A percentile compares a stretch with the other conserved stretches of the same genome.
Conservation (phyloP, 2,888 invertebrate genomes). For the Hemicrepidius hirtus region DNA sequence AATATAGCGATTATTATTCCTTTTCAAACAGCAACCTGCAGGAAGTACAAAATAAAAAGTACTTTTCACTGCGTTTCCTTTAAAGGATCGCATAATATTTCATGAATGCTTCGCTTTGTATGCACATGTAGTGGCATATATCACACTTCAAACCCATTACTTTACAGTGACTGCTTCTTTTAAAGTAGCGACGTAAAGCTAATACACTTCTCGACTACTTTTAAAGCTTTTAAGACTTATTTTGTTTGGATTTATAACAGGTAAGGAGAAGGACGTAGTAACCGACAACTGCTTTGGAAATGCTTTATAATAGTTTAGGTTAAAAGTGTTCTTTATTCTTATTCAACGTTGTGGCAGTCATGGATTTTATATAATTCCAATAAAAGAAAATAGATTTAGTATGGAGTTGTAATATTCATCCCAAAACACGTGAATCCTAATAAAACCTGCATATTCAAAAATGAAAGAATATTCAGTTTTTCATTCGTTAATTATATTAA, state of each 20-base stretch:
- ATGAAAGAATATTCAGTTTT: no score
- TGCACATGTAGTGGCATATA: constrained; percentile 49
- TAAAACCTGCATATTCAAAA: no score
- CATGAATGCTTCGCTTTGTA: constrained; percentile 41
- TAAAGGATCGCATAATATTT: constrained; percentile 43
- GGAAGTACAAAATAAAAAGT: constrained; percentile 38
- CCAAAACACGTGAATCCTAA: no score
- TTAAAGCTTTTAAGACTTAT: constrained; percentile 30
- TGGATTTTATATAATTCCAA: no score
- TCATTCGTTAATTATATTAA: no score
- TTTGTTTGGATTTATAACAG: constrained; percentile 32
- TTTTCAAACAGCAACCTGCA: constrained; percentile 33
- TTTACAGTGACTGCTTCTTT: constrained; percentile 41
- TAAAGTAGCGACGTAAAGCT: constrained; percentile 38
- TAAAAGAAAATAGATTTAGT: no score
- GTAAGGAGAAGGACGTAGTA: neutral
- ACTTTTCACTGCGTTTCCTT: constrained; percentile 40
- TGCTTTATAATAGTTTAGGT: no score
- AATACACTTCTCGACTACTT: constrained; percentile 35
- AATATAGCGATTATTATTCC: constrained; percentile 30
- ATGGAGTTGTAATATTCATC: no score
- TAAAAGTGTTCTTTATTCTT: no score
- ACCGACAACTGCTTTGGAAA: no score
- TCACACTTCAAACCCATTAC: constrained; percentile 45
- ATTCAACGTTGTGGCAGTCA: no score